phyloP scores from a whole-genome alignment of 2,888 invertebrate species.

The Tholera decimalis region DNA sequence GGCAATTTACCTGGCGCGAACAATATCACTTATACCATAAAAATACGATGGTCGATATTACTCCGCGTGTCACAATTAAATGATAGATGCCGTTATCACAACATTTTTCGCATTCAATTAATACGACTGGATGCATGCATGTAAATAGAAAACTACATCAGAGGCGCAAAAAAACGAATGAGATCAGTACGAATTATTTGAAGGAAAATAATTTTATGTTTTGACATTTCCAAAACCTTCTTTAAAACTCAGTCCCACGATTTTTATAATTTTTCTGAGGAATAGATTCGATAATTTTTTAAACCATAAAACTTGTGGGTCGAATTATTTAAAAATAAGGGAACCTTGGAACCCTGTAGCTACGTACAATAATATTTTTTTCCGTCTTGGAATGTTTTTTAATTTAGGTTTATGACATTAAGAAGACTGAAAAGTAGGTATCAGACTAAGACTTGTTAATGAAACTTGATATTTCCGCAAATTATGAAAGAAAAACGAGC shows the following conservation, averaged over 20 bases:
- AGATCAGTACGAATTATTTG: not conserved
- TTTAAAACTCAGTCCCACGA: not conserved
- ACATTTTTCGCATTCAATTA: constrained; percentile 21
- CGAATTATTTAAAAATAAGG: not conserved
- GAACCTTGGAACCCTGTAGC: too few species aligned
- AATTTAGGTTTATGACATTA: too few species aligned
- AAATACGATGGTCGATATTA: constrained; percentile 57
- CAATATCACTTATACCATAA: constrained; percentile 65
- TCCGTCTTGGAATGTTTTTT: too few species aligned
- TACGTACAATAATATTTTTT: not conserved
- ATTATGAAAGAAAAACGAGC: constrained; percentile 21
- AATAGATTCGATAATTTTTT: not conserved
- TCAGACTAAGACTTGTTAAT: not conserved
- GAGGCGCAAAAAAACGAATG: not conserved
- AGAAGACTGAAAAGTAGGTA: too few species aligned
- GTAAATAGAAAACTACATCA: constrained; percentile 7
- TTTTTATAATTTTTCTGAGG: not conserved
- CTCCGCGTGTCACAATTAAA: constrained; percentile 55
- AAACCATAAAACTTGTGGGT: not conserved
- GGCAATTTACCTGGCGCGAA: constrained; percentile 71
- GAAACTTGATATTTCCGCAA: constrained; percentile 37
- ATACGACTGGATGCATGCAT: not conserved
- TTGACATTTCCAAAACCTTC: not conserved
- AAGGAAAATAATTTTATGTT: not conserved
- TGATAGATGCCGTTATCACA: constrained; percentile 39